Conservation (phyloP, 2,113 vertebrate species). For the Sphyrna mokarran region DNA sequence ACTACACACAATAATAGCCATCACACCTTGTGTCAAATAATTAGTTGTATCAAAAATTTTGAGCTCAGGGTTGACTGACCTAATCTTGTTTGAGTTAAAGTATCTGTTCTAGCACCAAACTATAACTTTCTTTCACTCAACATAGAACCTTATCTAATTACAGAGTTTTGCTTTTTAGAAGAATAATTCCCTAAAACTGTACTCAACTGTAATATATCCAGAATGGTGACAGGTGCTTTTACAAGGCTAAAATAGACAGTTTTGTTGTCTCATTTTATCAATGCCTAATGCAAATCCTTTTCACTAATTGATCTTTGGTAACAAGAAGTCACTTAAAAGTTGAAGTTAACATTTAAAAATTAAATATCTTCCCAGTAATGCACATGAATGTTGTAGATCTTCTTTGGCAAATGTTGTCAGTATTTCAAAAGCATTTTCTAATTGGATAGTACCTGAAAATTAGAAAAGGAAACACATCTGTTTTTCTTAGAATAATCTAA, state of each 20-base stretch:
- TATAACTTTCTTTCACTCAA: not conserved
- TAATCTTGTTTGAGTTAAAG: not conserved
- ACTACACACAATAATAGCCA: not conserved
- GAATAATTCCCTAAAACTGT: not conserved
- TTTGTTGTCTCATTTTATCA: not conserved
- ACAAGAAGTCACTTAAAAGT: not conserved
- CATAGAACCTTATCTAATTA: not conserved
- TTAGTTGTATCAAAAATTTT: not conserved
- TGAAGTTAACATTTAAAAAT: not conserved
- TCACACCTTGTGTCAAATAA: not conserved
- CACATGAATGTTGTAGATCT: not conserved
- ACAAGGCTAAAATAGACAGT: not conserved
- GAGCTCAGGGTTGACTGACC: not conserved
- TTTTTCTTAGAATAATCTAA: not conserved
- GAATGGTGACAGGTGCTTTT: not conserved
- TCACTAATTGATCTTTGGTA: not conserved
- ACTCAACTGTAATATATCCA: not conserved
- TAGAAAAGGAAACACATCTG: not conserved
- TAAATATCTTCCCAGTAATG: not conserved
- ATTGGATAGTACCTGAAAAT: not conserved
- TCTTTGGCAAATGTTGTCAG: not conserved
- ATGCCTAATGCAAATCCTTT: not conserved
- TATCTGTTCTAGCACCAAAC: not conserved
- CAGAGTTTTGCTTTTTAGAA: not conserved
- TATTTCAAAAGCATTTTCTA: not conserved